Percentiles rank a stretch among this genome's conserved stretches.
phyloP scores from a whole-genome alignment of 2,113 vertebrate genomes.

The Cardinalis cardinalis region DNA sequence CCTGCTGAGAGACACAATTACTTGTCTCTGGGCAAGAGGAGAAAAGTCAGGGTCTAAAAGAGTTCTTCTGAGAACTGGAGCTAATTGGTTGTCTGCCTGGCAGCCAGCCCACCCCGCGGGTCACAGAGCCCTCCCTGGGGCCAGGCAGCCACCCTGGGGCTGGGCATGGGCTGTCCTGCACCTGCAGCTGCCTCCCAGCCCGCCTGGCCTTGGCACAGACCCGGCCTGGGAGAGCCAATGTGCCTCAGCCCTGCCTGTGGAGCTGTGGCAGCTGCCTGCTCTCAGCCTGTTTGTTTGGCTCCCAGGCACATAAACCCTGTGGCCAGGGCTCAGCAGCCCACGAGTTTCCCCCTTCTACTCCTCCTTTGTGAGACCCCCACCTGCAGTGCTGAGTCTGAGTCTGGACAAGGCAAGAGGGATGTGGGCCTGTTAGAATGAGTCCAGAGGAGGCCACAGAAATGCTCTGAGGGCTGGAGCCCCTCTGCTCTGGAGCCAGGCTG shows the following conservation, averaged over 20 bases:
- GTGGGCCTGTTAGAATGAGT: neutral
- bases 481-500: neutral
- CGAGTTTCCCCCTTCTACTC: neutral
- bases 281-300: neutral
- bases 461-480: neutral
- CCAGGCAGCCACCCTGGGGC: neutral
- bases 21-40: slow-evolving; percentile 45
- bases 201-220: neutral
- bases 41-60: slow-evolving; percentile 45
- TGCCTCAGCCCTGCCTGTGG: neutral
- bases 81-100: slow-evolving; percentile 45
- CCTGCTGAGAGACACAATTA: slow-evolving; percentile 22
- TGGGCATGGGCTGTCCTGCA: neutral
- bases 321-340: neutral
- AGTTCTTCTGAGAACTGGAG: slow-evolving; percentile 24
- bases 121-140: neutral
- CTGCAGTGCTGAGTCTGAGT: neutral
- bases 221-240: rapidly evolving
- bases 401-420: neutral
- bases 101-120: neutral
- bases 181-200: slow-evolving; percentile 32
- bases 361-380: neutral
- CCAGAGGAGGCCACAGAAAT: neutral
- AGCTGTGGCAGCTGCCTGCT: neutral
- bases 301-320: neutral